Evolutionary conservation across 2,888 invertebrate species (phyloP), one percentile per base, ranked within the genome.

Genomic region (Mycalesis mineus): DNA sequence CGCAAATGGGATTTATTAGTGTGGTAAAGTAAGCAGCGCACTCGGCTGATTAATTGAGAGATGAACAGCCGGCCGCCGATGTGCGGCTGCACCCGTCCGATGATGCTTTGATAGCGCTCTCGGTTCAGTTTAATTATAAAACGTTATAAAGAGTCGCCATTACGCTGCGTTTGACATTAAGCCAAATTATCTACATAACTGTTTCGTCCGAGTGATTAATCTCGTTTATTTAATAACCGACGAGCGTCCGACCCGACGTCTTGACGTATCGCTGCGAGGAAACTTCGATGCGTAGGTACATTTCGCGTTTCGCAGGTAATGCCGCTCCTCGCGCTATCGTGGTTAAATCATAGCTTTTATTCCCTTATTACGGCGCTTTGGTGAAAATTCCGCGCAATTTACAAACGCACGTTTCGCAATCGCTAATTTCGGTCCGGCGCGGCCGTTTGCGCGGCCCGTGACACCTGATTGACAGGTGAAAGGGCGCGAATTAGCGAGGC

Each of bases 381-480:
- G 70, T 65, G 72, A 72, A 73, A 22, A 72, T 74, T 70, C 68
- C 62, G 68, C 68, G 76, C 73, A 77, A 80, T 84, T 82, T 80
- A 74, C 74, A 69, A 72, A 69, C 70, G 74, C 68, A 61, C 62
- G 62, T 75, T 76, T 74, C 74, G 73, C 69, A 65, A 66, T 67
- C 67, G 78, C 78, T 78, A 82, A 80, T 80, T 75, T 71, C 72
- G 68, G 72, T 64, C 70, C 68, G 65, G 72, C 75, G 70, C 71
- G 71, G 68, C 67, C 71, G 70, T 73, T 71, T 64, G 60, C 72
- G 67, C 69, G 67, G 63, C 58, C 65, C 68, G 65, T 78, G 86
- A 86, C 86, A 76, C 66, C 67, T 87, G 88, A 88, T 84, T 87
- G 88, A 88, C 88, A 78, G 82, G 83, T 81, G 82, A 88, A 88